A percentile compares a stretch with the other conserved stretches of the same genome.
phyloP scores from a whole-genome alignment of 2,888 invertebrate species.

The Lochmaea crataegi region DNA sequence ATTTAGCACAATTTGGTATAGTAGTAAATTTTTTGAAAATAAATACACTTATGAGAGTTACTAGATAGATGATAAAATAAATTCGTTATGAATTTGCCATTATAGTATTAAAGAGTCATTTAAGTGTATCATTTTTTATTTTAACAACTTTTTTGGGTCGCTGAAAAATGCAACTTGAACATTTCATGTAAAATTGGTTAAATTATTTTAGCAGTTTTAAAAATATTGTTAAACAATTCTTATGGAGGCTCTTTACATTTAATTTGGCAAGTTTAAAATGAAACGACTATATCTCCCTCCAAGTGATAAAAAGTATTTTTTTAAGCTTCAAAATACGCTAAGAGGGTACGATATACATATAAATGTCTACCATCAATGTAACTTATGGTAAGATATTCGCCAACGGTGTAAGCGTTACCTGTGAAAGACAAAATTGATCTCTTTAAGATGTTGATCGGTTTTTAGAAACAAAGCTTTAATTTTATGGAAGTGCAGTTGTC shows the following conservation, averaged over 20 bases:
- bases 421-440: slow-evolving; percentile 54
- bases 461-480: slow-evolving; percentile 21
- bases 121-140: neutral
- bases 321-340: slow-evolving; percentile 57
- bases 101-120: neutral
- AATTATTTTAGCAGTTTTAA: too few relatives aligned
- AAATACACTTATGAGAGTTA: slow-evolving; percentile 49
- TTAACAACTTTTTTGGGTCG: too few relatives aligned
- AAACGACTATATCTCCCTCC: slow-evolving; percentile 53
- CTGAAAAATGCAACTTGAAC: too few relatives aligned
- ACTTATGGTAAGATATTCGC: slow-evolving; percentile 52
- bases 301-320: slow-evolving; percentile 64
- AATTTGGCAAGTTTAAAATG: neutral
- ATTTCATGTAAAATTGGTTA: too few relatives aligned
- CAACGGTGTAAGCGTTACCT: slow-evolving; percentile 63
- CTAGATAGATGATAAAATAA: slow-evolving; percentile 49
- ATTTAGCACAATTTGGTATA: slow-evolving; percentile 55
- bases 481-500: slow-evolving; percentile 2
- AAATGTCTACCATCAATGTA: slow-evolving; percentile 57
- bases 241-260: neutral
- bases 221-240: too few relatives aligned
- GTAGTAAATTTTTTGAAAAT: slow-evolving; percentile 48
- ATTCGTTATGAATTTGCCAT: neutral
- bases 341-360: slow-evolving; percentile 58
- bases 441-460: slow-evolving; percentile 44